Base-by-base conservation (phyloP, 2,113 vertebrate species). In the Neomonachus schauinslandi region DNA sequence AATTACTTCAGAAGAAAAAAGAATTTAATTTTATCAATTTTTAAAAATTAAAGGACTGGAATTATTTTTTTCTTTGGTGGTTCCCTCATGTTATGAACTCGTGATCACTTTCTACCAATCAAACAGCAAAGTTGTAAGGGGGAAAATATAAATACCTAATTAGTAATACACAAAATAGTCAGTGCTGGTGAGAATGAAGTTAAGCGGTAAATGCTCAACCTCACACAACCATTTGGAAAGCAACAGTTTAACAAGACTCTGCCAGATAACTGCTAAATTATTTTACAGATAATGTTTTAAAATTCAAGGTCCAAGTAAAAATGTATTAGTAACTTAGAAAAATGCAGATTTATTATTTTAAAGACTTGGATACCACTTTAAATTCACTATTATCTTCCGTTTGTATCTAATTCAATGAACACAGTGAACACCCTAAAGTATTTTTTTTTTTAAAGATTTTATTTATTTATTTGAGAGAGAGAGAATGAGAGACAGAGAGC, bases 171-270 rank as follows among this genome's bases (percentile, higher is more conserved):
- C 46, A 39, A 92, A 76, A 81, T 7, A 92, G 22, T 82, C n/a
- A 92, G 81, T 93, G 59, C 49, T 86, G 28, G 24, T 79, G 28
- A 95, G 42, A 94, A 61, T 15, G 1, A 61, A 79, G 21, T 83
- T 77, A 83, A 74, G 81, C 28, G 31, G 2, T 71, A 79, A 49
- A 31, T 74, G 26, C 57, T 96, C 14, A 55, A 76, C 22, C 28
- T 82, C 69, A 79, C 72, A 88, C 26, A 96, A 89, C 12, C 39
- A 92, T 86, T 28, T 67, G 15, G 4, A 98, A 97, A 95, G 51
- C 51, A 95, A 72, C 0, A 89, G 59, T 85, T 96, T 80, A 92
- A 93, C 67, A 39, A 94, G 33, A 90, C 49, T 95, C 33, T 67
- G 51, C 9, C 57, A 61, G 65, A 7, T 61, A 91, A 85, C 49